Percentiles rank a stretch among this genome's conserved stretches.
These are phyloP conservation scores for Hypomecis atomaria DNA, from an alignment of 2,888 invertebrate genomes.

Conservation along the genomic window DNA sequence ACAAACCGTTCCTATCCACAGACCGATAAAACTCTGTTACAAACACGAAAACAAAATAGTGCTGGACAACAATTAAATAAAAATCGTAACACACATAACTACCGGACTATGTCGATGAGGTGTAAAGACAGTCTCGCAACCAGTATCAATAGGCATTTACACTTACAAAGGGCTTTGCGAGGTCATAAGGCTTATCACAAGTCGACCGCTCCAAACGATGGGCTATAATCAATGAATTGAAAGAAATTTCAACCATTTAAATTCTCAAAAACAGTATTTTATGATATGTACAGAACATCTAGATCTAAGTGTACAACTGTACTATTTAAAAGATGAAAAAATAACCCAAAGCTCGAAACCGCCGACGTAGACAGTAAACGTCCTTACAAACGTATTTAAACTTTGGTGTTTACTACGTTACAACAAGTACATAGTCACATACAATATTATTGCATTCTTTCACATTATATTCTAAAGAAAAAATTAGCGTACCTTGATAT, in stretches of 20 bases:
- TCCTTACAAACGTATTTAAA: slow-evolving; percentile 23
- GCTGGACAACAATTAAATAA: slow-evolving; percentile 80
- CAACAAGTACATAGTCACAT: slow-evolving; percentile 23
- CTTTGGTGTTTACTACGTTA: slow-evolving; percentile 31
- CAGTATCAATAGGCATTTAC: neutral
- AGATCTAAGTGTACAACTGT: slow-evolving; percentile 26
- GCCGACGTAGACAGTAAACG: neutral
- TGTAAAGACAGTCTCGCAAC: slow-evolving; percentile 8
- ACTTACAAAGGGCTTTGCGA: neutral
- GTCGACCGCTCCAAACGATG: slow-evolving; percentile 4
- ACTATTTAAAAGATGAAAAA: slow-evolving; percentile 10
- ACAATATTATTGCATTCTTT: slow-evolving; percentile 25
- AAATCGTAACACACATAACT: slow-evolving; percentile 58
- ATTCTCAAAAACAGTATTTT: slow-evolving; percentile 21
- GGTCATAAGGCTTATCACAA: slow-evolving; percentile 4
- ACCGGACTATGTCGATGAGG: slow-evolving; percentile 25
- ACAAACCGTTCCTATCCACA: slow-evolving; percentile 72
- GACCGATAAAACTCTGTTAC: slow-evolving; percentile 80
- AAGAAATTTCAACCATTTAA: slow-evolving; percentile 16
- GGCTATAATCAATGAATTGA: slow-evolving; percentile 1
- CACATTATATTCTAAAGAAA: slow-evolving; percentile 17
- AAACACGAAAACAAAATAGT: slow-evolving; percentile 76
- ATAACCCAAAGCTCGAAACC: slow-evolving; percentile 11
- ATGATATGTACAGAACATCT: slow-evolving; percentile 31
- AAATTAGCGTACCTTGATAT: slow-evolving; percentile 30